A percentile compares a stretch with the other conserved stretches of the same genome.
Conservation (phyloP, 2,113 vertebrate genomes). For the Emydura subglobosa region DNA sequence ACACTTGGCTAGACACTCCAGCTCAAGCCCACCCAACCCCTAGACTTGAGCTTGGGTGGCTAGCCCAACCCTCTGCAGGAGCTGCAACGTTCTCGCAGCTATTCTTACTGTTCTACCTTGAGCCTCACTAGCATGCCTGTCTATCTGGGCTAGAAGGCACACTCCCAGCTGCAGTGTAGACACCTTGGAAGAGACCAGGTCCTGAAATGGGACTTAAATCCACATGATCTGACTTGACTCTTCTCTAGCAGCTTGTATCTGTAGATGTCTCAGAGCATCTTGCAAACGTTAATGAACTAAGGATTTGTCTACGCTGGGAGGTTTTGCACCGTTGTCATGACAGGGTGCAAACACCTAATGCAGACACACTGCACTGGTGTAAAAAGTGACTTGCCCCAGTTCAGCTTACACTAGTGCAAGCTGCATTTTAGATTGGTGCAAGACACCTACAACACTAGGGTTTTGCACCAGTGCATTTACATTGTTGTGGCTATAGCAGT, state of each 20-base stretch:
- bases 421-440: neutral
- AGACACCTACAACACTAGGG: rapidly evolving
- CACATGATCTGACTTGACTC: neutral
- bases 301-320: neutral
- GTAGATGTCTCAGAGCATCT: neutral
- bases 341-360: neutral
- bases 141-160: neutral
- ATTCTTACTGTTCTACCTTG: neutral
- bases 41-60: neutral
- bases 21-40: neutral
- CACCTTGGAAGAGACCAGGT: neutral
- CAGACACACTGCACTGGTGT: neutral
- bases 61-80: neutral
- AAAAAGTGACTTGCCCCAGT: neutral
- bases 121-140: neutral
- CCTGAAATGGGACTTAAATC: neutral
- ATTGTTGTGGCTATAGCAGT: neutral
- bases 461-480: rapidly evolving
- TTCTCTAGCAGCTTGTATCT: neutral
- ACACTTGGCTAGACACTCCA: neutral
- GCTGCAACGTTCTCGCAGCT: neutral
- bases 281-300: neutral
- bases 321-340: rapidly evolving
- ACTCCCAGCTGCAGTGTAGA: neutral
- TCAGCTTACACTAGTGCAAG: neutral